Conservation (phyloP, 2,888 invertebrate genomes). For the Encarsia formosa region DNA sequence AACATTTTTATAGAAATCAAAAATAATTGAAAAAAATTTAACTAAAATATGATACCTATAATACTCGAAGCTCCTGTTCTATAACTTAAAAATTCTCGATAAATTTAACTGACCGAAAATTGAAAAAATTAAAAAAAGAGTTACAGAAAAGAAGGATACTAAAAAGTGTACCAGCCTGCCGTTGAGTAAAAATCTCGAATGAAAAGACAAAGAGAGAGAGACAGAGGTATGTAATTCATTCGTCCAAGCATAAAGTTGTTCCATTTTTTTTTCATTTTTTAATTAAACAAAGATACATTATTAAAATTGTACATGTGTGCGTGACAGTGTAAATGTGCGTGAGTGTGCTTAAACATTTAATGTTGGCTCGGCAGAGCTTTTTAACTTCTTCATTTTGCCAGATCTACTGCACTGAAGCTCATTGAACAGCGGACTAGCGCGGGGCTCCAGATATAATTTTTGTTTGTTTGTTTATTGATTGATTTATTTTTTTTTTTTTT, state of each 20-base stretch:
- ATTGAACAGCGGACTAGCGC: no score
- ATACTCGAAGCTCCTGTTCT: background rate
- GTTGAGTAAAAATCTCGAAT: slow-evolving; percentile 2
- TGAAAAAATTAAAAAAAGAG: background rate
- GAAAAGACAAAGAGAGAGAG: slow-evolving; percentile 3
- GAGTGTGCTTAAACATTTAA: no score
- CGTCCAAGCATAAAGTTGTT: background rate
- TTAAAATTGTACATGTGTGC: background rate
- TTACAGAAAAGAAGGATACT: background rate
- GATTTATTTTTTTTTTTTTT: no score
- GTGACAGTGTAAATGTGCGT: no score
- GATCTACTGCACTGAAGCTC: background rate
- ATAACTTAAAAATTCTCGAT: background rate
- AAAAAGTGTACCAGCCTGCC: slow-evolving; percentile 14
- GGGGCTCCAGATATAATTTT: background rate
- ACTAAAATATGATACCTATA: background rate
- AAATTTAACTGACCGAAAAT: no score
- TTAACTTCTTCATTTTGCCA: background rate
- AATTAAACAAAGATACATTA: background rate
- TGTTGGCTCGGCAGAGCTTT: no score
- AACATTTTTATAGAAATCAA: background rate
- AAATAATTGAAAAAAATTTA: background rate
- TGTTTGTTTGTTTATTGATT: no score
- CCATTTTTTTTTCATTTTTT: background rate
- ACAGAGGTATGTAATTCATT: background rate